A percentile compares a stretch with the other conserved stretches of the same genome.
Evolutionary conservation across 2,888 invertebrate genomes (phyloP).

Genomic region (Neoscelio sp.): DNA sequence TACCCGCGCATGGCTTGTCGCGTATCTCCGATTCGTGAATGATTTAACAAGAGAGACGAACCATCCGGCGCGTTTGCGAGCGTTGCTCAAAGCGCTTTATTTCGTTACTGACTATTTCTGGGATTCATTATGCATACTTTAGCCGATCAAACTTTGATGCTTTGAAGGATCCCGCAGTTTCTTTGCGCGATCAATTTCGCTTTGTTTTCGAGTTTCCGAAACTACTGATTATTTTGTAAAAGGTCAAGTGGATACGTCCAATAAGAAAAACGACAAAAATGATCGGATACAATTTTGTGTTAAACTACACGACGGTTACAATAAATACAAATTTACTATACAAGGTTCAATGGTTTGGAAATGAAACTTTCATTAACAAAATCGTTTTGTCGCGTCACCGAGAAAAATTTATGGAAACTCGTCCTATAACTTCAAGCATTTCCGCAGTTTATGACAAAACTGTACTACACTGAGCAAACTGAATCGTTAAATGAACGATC

Average conservation of each 20-base stretch:
- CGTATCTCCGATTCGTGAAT: constrained; percentile 46
- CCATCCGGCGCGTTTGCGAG: constrained; percentile 26
- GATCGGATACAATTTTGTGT: constrained; percentile 7
- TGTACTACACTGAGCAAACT: no score
- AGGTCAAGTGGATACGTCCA: constrained; percentile 13
- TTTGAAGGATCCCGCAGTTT: constrained; percentile 16
- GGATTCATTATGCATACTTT: constrained; percentile 49
- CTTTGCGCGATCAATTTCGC: constrained; percentile 8
- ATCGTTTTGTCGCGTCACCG: background rate
- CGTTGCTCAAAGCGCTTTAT: constrained; percentile 24
- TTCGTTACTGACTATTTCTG: constrained; percentile 11
- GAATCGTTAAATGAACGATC: no score
- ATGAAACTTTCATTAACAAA: background rate
- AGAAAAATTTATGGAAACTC: no score
- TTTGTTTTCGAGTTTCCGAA: constrained; percentile 16
- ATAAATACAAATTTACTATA: constrained; percentile 23
- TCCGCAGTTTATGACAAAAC: no score
- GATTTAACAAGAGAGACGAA: constrained; percentile 44
- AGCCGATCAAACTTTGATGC: constrained; percentile 30
- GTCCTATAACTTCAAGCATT: no score
- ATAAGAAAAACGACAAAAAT: constrained; percentile 13
- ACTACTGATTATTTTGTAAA: constrained; percentile 5
- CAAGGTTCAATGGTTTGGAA: background rate
- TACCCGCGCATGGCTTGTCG: constrained; percentile 42
- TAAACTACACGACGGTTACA: constrained; percentile 5